phyloP scores from a whole-genome alignment of 2,797 vertebrate species.

The Amazonetta brasiliensis region DNA sequence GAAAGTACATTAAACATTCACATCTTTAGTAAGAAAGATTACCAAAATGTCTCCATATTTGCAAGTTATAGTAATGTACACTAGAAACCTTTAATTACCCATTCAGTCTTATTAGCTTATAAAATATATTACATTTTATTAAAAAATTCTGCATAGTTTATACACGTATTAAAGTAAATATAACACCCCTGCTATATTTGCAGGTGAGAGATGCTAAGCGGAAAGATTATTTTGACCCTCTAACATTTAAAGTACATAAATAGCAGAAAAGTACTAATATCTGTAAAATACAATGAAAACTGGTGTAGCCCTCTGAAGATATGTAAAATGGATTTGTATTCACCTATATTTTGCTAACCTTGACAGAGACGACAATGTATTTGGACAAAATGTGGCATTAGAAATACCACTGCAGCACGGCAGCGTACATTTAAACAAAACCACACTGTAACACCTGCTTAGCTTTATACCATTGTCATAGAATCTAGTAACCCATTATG shows the following conservation, averaged over 20 bases:
- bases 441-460: not conserved
- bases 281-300: conserved; percentile 73
- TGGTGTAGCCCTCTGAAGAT: conserved; percentile 70
- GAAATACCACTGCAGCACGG: conserved; percentile 30
- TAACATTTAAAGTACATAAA: conserved; percentile 77
- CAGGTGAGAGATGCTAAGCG: conserved; percentile 80
- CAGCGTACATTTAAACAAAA: conserved; percentile 2
- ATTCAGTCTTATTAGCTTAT: conserved; percentile 88
- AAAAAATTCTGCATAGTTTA: conserved; percentile 86
- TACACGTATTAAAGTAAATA: conserved; percentile 82
- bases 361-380: conserved; percentile 39
- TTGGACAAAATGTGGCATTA: conserved; percentile 17
- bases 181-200: conserved; percentile 77
- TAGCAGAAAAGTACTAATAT: conserved; percentile 79
- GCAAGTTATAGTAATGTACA: conserved; percentile 85
- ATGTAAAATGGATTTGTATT: conserved; percentile 68
- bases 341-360: conserved; percentile 56
- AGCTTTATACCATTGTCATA: conserved; percentile 15
- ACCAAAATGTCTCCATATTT: conserved; percentile 86
- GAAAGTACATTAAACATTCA: conserved; percentile 84
- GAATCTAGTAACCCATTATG: not conserved
- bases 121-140: conserved; percentile 90
- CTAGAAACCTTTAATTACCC: conserved; percentile 90
- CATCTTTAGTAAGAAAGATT: conserved; percentile 87
- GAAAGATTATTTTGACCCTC: conserved; percentile 78